A percentile compares a stretch with the other conserved stretches of the same genome.
These are phyloP conservation scores for Rhagonycha fulva DNA, from an alignment of 2,888 invertebrate species.

Conservation along the genomic window DNA sequence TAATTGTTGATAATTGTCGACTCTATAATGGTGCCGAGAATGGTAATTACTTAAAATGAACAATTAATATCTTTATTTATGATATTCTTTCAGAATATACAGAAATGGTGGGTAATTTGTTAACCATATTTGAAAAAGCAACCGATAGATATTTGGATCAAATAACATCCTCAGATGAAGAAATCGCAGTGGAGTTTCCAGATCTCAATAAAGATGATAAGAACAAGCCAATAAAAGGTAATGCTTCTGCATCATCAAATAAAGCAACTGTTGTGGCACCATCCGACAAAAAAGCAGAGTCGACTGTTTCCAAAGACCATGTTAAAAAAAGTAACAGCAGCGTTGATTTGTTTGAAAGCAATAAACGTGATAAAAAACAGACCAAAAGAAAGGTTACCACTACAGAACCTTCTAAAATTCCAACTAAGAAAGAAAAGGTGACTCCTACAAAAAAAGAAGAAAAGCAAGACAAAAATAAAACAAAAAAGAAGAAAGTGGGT, in stretches of 20 bases:
- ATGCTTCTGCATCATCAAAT: constrained; percentile 34
- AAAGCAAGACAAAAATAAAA: constrained; percentile 17
- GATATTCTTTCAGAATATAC: constrained; percentile 72
- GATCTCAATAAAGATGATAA: constrained; percentile 56
- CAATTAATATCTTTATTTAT: not conserved
- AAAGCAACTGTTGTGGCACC: constrained; percentile 48
- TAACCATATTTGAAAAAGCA: constrained; percentile 79
- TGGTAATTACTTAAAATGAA: constrained; percentile 62
- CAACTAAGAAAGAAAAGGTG: constrained; percentile 38
- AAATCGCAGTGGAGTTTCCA: constrained; percentile 71
- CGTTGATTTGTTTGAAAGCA: constrained; percentile 28
- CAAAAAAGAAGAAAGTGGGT: constrained; percentile 31
- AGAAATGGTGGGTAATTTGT: constrained; percentile 83
- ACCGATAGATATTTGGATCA: constrained; percentile 84
- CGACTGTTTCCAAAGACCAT: constrained; percentile 44
- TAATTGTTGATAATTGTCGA: constrained; percentile 91
- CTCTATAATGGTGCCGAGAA: constrained; percentile 92
- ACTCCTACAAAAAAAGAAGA: not conserved
- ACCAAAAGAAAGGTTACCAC: constrained; percentile 30
- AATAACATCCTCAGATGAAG: constrained; percentile 79
- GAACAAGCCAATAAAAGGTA: constrained; percentile 38
- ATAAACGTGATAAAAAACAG: constrained; percentile 18
- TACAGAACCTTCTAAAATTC: constrained; percentile 33
- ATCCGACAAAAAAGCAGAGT: constrained; percentile 46
- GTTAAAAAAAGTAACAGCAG: constrained; percentile 28